Conservation (phyloP, 2,797 vertebrate species). For the Micrastur ruficollis region DNA sequence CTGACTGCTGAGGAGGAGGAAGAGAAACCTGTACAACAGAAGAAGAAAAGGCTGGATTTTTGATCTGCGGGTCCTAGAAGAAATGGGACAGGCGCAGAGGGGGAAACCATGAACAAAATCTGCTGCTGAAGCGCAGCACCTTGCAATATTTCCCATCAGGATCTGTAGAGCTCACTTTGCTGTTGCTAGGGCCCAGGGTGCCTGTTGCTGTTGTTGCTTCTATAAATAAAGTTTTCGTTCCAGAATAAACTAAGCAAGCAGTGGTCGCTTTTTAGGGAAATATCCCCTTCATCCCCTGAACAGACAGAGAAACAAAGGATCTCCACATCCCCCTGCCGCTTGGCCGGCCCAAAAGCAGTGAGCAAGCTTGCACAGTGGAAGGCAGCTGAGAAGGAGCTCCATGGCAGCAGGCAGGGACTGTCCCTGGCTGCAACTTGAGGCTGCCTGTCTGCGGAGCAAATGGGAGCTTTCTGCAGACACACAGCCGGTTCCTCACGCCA, state of each 20-base stretch:
- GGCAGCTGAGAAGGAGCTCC: background rate
- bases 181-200: slow-evolving; percentile 27
- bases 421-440: slow-evolving; percentile 47
- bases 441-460: slow-evolving; percentile 39
- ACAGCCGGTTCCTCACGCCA: slow-evolving; percentile 42
- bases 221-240: slow-evolving; percentile 41
- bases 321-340: background rate
- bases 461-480: slow-evolving; percentile 42
- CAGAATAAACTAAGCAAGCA: slow-evolving; percentile 22
- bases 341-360: background rate
- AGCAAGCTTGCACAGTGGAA: background rate
- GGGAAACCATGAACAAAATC: background rate
- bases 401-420: background rate
- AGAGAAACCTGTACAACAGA: background rate
- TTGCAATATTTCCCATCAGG: background rate
- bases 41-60: background rate
- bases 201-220: background rate
- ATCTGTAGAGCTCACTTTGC: background rate
- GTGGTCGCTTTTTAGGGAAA: background rate
- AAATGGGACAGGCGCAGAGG: background rate
- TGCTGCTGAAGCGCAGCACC: background rate
- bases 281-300: background rate
- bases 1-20: accelerated
- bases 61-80: background rate
- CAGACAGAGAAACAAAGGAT: background rate